phyloP scores from a whole-genome alignment of 1,140 invertebrate species.

The Scaptomyza pallida region DNA sequence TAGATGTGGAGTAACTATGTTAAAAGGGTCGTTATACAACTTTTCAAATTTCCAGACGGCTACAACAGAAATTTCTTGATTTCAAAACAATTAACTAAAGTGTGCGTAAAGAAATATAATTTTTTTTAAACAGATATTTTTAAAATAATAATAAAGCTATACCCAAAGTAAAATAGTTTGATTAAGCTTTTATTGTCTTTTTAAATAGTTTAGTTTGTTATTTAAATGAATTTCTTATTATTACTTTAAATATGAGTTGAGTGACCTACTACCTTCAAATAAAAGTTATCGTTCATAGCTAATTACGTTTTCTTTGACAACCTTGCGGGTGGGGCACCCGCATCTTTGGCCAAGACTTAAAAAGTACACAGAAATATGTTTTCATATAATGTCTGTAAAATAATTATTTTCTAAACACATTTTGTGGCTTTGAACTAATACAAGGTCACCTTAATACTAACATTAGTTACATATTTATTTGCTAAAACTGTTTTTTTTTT shows the following conservation, averaged over 20 bases:
- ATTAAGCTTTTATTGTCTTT: no score
- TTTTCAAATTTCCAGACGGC: no score
- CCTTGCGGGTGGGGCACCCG: conserved; percentile 21
- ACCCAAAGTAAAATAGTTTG: no score
- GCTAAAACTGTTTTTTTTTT: conserved; percentile 12
- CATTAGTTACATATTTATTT: conserved; percentile 12
- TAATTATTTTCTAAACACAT: conserved; percentile 25
- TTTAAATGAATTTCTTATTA: no score
- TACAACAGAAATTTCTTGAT: no score
- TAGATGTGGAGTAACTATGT: conserved; percentile 24
- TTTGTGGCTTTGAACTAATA: conserved; percentile 46
- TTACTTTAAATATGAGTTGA: neutral
- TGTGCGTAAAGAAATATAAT: no score
- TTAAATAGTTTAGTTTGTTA: no score
- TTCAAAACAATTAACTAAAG: no score
- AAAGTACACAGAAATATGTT: conserved; percentile 9
- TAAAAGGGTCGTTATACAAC: neutral
- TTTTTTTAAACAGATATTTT: no score
- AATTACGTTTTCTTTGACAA: neutral
- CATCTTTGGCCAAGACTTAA: conserved; percentile 7
- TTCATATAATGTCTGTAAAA: neutral
- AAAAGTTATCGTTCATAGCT: neutral
- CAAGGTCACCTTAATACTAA: conserved; percentile 32
- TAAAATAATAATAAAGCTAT: no score
- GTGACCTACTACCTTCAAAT: conserved; percentile 4